These are phyloP conservation scores for Hoplias malabaricus DNA, from an alignment of 2,113 vertebrate species.

Conservation along the genomic window DNA sequence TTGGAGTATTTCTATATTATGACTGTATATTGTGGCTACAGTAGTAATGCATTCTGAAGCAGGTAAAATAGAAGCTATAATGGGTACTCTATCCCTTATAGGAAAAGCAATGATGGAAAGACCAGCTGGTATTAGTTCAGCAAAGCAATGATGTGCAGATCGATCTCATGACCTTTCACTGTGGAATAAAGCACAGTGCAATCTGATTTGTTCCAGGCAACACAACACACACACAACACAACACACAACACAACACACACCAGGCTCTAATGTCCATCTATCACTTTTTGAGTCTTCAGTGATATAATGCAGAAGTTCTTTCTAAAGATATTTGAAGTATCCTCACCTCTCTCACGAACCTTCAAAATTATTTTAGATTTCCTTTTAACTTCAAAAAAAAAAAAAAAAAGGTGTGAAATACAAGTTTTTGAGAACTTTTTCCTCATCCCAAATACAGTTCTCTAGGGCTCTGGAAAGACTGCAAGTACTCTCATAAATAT, in stretches of 20 bases:
- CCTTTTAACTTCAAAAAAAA: not conserved
- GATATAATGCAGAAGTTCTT: not conserved
- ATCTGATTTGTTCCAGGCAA: not conserved
- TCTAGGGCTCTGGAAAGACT: not conserved
- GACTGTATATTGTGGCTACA: not conserved
- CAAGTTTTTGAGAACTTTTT: not conserved
- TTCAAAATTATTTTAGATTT: not conserved
- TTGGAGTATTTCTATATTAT: too few relatives aligned
- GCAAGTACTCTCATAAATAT: slow-evolving; percentile 38
- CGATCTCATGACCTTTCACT: not conserved
- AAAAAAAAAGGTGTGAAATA: not conserved
- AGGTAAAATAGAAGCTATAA: not conserved
- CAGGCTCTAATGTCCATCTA: not conserved
- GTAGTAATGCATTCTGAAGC: not conserved
- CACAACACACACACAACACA: too few relatives aligned
- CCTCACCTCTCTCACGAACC: not conserved
- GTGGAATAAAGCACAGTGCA: not conserved
- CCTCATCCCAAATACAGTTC: slow-evolving; percentile 4
- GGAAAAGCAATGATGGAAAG: not conserved
- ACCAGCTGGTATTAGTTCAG: not conserved
- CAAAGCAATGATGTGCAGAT: not conserved
- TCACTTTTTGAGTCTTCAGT: not conserved
- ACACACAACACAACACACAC: not conserved
- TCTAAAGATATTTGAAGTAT: not conserved
- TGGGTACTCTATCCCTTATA: not conserved